Base-by-base conservation (phyloP, 2,888 invertebrate species). In the Morpho achilles region DNA sequence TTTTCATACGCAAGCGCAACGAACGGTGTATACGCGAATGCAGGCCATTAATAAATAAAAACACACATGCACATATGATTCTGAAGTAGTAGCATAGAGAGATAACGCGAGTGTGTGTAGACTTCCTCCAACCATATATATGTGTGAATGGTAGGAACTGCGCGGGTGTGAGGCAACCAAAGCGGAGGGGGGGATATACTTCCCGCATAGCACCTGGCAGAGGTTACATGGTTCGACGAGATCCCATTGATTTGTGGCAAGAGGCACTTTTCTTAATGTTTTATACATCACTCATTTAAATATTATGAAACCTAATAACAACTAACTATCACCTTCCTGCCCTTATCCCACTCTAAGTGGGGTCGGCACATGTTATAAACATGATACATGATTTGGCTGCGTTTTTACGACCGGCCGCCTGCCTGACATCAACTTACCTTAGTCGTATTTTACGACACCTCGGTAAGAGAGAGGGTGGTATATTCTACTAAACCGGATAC, bases 141-240 rank as follows among this genome's bases (percentile, higher is more conserved):
- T 72, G 69, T 74, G 74, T 72, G 74, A 67, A 60, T 61, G 56
- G 50, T 7, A 50, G 51, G 45, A 56, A 54, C 60, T 50, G 72
- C 69, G 75, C 74, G 78, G 66, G 77, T 68, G 75, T 75, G 75
- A 69, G 71, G 64, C 60, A 71, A 65, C 69, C 63, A 69, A 66
- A 68, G 52, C 57, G 41, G 65, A 53, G 62, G 71, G 65, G 67
- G 66, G 72, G 75, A 72, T 69, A 65, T 58, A 84, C 87, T 83
- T 87, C 89, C 87, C 87, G 89, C 83, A 77, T 80, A 87, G 87
- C 89, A 89, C 89, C 89, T 89, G 89, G 89, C 87, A 71, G 82
- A 81, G 85, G 83, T 79, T 83, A 82, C 84, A 77, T 78, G 74
- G 70, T 73, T 79, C 82, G 79, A 81, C 80, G 75, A 79, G 80